These are phyloP conservation scores for Bombylius major DNA, from an alignment of 2,888 invertebrate species.

Conservation along the genomic window DNA sequence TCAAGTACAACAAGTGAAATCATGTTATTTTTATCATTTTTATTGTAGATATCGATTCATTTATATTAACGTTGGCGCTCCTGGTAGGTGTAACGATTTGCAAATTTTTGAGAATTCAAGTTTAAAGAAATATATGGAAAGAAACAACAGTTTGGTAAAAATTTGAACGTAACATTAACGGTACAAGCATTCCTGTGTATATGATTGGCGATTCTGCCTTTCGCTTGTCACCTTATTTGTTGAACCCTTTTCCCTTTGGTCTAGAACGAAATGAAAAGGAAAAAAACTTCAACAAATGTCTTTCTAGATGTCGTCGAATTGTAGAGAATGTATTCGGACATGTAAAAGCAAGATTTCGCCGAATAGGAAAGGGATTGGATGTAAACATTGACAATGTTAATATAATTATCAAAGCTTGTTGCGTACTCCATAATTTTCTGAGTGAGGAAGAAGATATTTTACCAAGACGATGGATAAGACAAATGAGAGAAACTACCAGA, in stretches of 20 bases:
- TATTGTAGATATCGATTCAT: too few relatives aligned
- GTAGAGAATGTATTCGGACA: too few relatives aligned
- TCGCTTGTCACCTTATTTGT: not conserved
- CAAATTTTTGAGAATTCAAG: too few relatives aligned
- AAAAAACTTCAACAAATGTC: not conserved
- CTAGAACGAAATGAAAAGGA: not conserved
- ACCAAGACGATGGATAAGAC: not conserved
- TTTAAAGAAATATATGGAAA: too few relatives aligned
- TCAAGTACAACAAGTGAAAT: too few relatives aligned
- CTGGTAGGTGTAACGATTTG: too few relatives aligned
- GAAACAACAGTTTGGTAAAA: too few relatives aligned
- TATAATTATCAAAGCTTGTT: not conserved
- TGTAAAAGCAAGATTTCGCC: not conserved
- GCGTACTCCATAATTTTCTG: slow-evolving; percentile 3
- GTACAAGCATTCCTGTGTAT: too few relatives aligned
- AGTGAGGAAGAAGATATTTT: not conserved
- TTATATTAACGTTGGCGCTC: too few relatives aligned
- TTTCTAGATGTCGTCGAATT: not conserved
- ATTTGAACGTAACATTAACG: too few relatives aligned
- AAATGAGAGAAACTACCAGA: not conserved
- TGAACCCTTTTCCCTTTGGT: not conserved
- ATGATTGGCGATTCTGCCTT: not conserved
- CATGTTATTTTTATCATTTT: too few relatives aligned
- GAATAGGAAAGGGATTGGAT: too few relatives aligned
- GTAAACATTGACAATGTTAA: not conserved